A percentile compares a stretch with the other conserved stretches of the same genome.
Evolutionary conservation across 1,140 invertebrate genomes (phyloP).

Genomic region (Nephila pilipes): DNA sequence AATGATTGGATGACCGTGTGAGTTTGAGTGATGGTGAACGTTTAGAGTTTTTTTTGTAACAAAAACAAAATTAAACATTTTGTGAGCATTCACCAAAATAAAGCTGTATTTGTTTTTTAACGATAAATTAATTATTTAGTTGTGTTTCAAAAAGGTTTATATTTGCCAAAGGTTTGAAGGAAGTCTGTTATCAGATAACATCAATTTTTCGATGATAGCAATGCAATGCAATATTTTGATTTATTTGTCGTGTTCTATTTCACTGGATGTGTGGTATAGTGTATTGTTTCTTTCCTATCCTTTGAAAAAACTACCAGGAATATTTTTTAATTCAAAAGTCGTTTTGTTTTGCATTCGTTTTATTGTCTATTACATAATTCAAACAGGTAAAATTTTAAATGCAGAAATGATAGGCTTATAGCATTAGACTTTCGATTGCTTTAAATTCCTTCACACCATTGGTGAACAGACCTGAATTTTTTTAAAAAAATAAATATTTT

Average conservation of each 20-base stretch:
- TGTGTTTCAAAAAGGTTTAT: neutral
- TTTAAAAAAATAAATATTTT: neutral
- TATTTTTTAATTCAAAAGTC: too few relatives aligned
- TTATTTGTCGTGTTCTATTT: too few relatives aligned
- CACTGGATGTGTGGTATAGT: too few relatives aligned
- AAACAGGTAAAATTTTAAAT: too few relatives aligned
- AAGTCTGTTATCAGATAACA: neutral
- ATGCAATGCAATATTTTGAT: too few relatives aligned
- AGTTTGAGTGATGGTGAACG: conserved; percentile 20
- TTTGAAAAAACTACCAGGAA: too few relatives aligned
- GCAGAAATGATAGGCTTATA: neutral
- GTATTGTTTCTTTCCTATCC: too few relatives aligned
- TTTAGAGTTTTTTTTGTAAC: neutral
- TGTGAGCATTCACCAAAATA: neutral
- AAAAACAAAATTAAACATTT: neutral
- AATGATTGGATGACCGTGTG: conserved; percentile 35
- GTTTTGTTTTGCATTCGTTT: too few relatives aligned
- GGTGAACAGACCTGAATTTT: neutral
- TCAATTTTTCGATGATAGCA: too few relatives aligned
- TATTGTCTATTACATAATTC: too few relatives aligned
- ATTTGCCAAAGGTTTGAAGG: conserved; percentile 23
- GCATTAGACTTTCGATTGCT: neutral
- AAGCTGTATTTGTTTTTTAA: conserved; percentile 17
- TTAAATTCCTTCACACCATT: neutral
- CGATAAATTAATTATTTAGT: neutral